Base-by-base conservation (phyloP, 2,113 vertebrate genomes). In the Murina feae region DNA sequence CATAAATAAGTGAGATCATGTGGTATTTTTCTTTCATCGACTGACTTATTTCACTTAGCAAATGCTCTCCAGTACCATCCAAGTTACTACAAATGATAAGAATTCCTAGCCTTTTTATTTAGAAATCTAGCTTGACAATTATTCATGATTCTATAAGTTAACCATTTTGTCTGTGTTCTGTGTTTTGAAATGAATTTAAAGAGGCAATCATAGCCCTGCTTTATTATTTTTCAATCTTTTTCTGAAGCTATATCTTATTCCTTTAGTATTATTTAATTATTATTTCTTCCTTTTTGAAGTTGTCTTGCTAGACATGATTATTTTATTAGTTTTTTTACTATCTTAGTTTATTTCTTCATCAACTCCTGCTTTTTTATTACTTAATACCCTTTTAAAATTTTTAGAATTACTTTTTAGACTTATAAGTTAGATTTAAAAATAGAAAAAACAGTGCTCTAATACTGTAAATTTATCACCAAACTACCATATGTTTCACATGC, bases 161-260 rank as follows among this genome's bases (percentile, higher is more conserved):
- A 55, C 39, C 23, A 71, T 69, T 89, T 95, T 53, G 5, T 42
- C 16, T 82, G 4, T 68, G 71, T 71, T 42, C 28, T 82, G 3
- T 68, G 79, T 71, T 93, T 89, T 92, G 20, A 65, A 71, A 49
- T 89, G 66, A 87, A 72, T 71, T 93, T 92, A 21, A 39, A 71
- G 81, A 63, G 75, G 28, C 51, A 85, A 0, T 68, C 8, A 21
- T 75, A 76, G n/a, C 4, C 4, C 42, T 65, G 42, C 53, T 86
- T 30, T 65, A 49, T 37, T 53, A 71, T 89, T 81, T 87, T 87
- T 79, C 63, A 79, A 11, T 78, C 17, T 84, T n/a, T 39, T 44
- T 79, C 20, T 85, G 63, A 85, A 90, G n/a, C 20, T 69, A 6
- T 60, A 55, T 32, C 8, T 37, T 72, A 44, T 82, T 18, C 8